These are phyloP conservation scores for Symphodus melops DNA, from an alignment of 2,113 vertebrate species.

Conservation along the genomic window DNA sequence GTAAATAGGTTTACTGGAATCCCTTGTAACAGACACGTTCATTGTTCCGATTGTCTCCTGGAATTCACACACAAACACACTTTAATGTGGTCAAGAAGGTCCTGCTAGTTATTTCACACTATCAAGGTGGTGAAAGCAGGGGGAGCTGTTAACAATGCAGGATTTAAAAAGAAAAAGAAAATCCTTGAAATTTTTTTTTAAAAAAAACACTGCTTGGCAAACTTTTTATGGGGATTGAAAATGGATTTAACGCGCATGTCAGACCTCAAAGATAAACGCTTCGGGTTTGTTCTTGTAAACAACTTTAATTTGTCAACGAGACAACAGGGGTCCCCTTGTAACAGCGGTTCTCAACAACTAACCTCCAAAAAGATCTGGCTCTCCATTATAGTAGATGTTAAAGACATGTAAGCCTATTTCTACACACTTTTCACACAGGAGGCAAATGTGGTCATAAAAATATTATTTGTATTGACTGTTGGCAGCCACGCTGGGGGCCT, in stretches of 20 bases:
- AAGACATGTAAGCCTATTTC: no score
- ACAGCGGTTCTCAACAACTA: no score
- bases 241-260: neutral
- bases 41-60: neutral
- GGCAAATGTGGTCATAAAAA: no score
- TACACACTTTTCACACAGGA: no score
- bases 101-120: neutral
- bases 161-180: neutral
- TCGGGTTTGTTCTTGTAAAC: neutral
- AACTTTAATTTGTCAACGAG: neutral
- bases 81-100: no score
- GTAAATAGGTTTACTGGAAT: no score
- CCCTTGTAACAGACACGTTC: neutral
- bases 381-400: no score
- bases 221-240: neutral
- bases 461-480: no score
- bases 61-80: neutral
- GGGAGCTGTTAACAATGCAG: neutral
- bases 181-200: no score
- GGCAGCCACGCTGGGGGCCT: no score
- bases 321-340: neutral
- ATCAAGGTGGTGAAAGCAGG: neutral
- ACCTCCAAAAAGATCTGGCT: no score
- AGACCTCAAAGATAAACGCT: neutral
- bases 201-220: no score